phyloP scores from a whole-genome alignment of 2,888 invertebrate genomes.

The Boloria euphrosyne region DNA sequence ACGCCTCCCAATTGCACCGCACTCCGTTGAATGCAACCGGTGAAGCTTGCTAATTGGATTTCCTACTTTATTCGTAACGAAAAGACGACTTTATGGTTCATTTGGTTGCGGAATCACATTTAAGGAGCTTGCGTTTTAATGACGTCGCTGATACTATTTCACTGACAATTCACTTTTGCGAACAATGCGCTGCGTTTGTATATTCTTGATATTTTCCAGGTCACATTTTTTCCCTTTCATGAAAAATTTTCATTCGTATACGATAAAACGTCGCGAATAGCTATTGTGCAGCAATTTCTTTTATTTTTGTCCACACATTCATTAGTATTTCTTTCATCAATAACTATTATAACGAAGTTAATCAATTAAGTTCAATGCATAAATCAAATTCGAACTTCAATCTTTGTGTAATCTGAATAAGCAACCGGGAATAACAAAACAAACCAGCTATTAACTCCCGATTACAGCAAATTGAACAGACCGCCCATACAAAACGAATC shows the following conservation, averaged over 20 bases:
- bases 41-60: slow-evolving; percentile 62
- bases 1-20: slow-evolving; percentile 46
- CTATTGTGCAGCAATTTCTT: too few relatives aligned
- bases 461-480: slow-evolving; percentile 33
- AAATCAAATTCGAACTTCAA: not conserved
- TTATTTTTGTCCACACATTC: too few relatives aligned
- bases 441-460: slow-evolving; percentile 25
- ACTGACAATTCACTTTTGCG: slow-evolving; percentile 11
- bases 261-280: not conserved
- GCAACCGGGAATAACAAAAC: slow-evolving; percentile 21
- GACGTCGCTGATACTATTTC: slow-evolving; percentile 26
- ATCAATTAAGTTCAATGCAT: not conserved
- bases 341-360: too few relatives aligned
- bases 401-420: slow-evolving; percentile 6
- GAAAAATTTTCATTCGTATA: not conserved
- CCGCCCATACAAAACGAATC: slow-evolving; percentile 25
- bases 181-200: slow-evolving; percentile 15
- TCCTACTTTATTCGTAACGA: slow-evolving; percentile 54
- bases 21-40: slow-evolving; percentile 54
- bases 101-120: slow-evolving; percentile 41
- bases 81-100: slow-evolving; percentile 49
- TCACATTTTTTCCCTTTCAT: not conserved
- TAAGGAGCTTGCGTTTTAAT: slow-evolving; percentile 36
- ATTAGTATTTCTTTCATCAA: too few relatives aligned
- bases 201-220: slow-evolving; percentile 6